Evolutionary conservation across 2,888 invertebrate genomes (phyloP), one percentile per base, ranked within the genome.

Genomic region (Meloe dianella): DNA sequence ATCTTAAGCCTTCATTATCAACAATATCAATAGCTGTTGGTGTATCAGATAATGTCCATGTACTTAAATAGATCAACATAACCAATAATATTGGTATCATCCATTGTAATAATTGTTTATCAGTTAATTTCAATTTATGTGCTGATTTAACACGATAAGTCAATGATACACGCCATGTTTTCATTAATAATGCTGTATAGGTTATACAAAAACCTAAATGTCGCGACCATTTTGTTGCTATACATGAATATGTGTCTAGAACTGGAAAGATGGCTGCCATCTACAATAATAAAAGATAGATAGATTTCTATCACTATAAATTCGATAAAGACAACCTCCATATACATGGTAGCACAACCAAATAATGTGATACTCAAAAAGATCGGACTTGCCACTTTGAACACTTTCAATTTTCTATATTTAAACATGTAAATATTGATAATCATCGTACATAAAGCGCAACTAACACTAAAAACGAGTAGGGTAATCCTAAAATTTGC

Each of bases 61-160:
- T 93, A 24, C 93, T 89, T 68, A 97, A 86, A 82, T 95, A 95
- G 61, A 95, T 93, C 67, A 94, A 85, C 92, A 95, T 94, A 35
- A 96, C 92, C 60, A 95, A 85, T n/a, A 96, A 84, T 72, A 96
- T 94, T 6, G 96, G 95, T 7, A 95, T 91, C 91, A 96, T 93
- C 93, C 96, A 95, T 80, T 96, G 95, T 30, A 96, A 85, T 66
- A 97, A 85, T 80, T 96, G 95, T 78, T 95, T 95, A 84, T 97
- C 97, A 1, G 96, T 96, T 71, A 97, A 85, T 80, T 96, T 95
- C 27, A 97, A 90, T 83, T 95, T 95, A 82, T 96, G 95, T 0
- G 96, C 95, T 35, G 95, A 95, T 82, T 96, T 96, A 0, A 96
- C 96, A 30, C 96, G 90, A 85, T 96, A 96, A 60, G 96, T 96